A percentile compares a stretch with the other conserved stretches of the same genome.
Evolutionary conservation across 2,888 invertebrate species (phyloP).

Genomic region (Suillia variegata): DNA sequence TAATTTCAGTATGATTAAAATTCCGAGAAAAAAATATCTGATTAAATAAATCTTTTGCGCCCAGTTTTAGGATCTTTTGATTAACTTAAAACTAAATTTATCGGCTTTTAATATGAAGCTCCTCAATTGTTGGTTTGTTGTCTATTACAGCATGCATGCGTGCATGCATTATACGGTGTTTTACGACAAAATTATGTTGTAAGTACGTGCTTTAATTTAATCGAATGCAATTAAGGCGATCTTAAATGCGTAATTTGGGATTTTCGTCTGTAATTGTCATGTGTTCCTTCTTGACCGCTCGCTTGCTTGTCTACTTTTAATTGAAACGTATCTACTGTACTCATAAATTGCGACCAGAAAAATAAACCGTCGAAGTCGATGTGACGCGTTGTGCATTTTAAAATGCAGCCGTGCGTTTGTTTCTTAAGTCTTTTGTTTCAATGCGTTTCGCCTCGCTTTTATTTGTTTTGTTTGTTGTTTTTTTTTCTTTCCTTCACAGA

Average conservation of each 20-base stretch:
- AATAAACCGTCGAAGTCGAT: too few relatives aligned
- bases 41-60: too few relatives aligned
- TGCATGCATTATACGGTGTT: too few relatives aligned
- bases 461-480: background rate
- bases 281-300: background rate
- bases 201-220: slow-evolving; percentile 14
- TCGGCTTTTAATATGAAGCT: too few relatives aligned
- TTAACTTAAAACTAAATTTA: too few relatives aligned
- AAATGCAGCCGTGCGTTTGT: background rate
- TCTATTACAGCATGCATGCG: too few relatives aligned
- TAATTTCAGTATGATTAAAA: too few relatives aligned
- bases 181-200: too few relatives aligned
- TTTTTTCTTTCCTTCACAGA: too few relatives aligned
- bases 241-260: background rate
- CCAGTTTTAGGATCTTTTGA: too few relatives aligned
- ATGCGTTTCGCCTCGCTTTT: background rate
- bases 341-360: background rate
- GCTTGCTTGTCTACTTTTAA: background rate
- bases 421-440: slow-evolving; percentile 6
- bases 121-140: too few relatives aligned
- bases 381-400: background rate
- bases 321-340: slow-evolving; percentile 4
- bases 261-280: slow-evolving; percentile 7
- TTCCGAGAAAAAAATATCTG: too few relatives aligned
- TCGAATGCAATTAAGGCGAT: slow-evolving; percentile 10